These are phyloP conservation scores for Lepus timidus DNA, from an alignment of 2,113 vertebrate species.

Conservation along the genomic window DNA sequence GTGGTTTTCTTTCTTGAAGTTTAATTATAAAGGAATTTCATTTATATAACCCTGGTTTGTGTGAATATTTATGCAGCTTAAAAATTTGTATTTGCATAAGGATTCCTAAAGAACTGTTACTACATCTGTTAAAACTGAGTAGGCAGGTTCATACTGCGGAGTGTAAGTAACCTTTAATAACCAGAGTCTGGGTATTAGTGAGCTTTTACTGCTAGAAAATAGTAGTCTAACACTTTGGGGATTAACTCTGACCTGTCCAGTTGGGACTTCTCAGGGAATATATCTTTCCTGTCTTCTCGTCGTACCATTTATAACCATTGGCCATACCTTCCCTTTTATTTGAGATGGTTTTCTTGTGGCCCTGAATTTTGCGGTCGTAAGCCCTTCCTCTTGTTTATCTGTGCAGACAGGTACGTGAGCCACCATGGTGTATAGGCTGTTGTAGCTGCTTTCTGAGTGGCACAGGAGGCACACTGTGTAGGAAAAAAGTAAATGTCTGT, in stretches of 20 bases:
- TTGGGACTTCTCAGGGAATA: neutral
- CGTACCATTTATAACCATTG: neutral
- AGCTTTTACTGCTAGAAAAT: conserved; percentile 40
- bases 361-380: neutral
- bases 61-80: conserved; percentile 40
- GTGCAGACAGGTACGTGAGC: neutral
- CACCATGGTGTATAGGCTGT: neutral
- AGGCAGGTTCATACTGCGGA: neutral
- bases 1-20: conserved; percentile 58
- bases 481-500: conserved; percentile 9
- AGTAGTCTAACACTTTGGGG: neutral
- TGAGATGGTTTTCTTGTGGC: neutral
- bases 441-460: conserved; percentile 20
- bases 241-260: neutral
- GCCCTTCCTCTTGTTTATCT: neutral
- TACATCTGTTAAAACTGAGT: conserved; percentile 27
- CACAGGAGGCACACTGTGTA: neutral
- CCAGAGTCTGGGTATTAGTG: neutral
- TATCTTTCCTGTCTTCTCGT: conserved; percentile 28
- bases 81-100: conserved; percentile 45
- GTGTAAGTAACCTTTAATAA: conserved; percentile 5
- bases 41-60: conserved; percentile 14
- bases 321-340: conserved; percentile 8
- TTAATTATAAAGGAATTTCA: conserved; percentile 72
- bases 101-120: conserved; percentile 14